Percentiles rank a stretch among this genome's conserved stretches.
Evolutionary conservation across 2,797 vertebrate species (phyloP).

Genomic region (Erethizon dorsatum): DNA sequence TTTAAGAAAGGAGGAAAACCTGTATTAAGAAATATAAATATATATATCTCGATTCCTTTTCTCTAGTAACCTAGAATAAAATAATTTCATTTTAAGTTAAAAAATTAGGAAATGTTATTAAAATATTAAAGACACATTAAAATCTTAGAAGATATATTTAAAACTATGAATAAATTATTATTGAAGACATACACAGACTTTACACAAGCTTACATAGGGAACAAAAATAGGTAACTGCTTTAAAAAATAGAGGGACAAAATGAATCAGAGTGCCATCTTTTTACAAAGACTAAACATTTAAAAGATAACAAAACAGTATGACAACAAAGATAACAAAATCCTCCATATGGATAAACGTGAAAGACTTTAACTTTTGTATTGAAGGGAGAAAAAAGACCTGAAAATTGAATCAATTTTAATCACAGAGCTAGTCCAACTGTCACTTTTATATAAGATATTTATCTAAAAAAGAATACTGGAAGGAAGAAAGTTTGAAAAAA

Average conservation of each 20-base stretch:
- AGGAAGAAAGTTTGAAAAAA: not conserved
- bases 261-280: not conserved
- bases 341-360: not conserved
- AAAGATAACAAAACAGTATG: not conserved
- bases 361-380: not conserved
- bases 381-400: no score
- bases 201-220: not conserved
- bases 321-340: not conserved
- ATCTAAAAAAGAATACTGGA: not conserved
- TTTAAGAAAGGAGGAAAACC: not conserved
- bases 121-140: not conserved
- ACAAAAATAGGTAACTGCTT: not conserved
- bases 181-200: not conserved
- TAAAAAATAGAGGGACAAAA: not conserved
- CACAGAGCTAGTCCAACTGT: not conserved
- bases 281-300: not conserved
- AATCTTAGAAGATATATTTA: not conserved
- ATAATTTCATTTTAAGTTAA: not conserved
- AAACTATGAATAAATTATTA: not conserved
- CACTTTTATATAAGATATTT: not conserved
- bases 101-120: not conserved
- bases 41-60: not conserved
- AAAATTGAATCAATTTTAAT: not conserved
- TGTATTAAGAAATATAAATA: not conserved
- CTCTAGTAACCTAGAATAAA: not conserved